A percentile compares a stretch with the other conserved stretches of the same genome.
phyloP scores from a whole-genome alignment of 2,113 vertebrate species.

The Sinocyclocheilus maitianheensis region DNA sequence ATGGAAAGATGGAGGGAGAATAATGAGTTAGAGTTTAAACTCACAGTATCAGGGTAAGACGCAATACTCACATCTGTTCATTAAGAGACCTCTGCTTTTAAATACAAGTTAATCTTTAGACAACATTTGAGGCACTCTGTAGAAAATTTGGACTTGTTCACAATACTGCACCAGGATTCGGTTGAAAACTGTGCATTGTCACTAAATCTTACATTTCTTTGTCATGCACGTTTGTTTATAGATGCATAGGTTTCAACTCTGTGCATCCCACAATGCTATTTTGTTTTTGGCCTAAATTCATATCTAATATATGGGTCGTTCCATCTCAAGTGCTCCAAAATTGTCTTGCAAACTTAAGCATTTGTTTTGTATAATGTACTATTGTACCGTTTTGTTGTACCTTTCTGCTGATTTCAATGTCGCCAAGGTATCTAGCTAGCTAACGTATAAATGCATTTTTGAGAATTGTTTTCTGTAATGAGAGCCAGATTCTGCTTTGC shows the following conservation, averaged over 20 bases:
- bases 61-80: neutral
- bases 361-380: no score
- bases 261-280: no score
- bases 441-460: neutral
- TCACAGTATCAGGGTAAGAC: neutral
- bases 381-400: no score
- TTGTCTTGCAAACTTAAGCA: no score
- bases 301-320: no score
- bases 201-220: neutral
- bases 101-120: conserved; percentile 23
- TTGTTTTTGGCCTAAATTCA: no score
- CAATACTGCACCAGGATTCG: neutral
- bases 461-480: neutral
- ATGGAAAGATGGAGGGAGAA: neutral
- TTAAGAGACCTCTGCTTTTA: conserved; percentile 3
- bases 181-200: neutral
- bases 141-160: neutral
- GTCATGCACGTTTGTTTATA: neutral
- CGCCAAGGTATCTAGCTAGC: neutral
- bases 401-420: neutral
- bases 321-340: no score
- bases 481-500: neutral
- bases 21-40: neutral
- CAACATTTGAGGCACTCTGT: neutral
- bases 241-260: no score